phyloP scores from a whole-genome alignment of 2,113 vertebrate species.

The Peromyscus polionotus region DNA sequence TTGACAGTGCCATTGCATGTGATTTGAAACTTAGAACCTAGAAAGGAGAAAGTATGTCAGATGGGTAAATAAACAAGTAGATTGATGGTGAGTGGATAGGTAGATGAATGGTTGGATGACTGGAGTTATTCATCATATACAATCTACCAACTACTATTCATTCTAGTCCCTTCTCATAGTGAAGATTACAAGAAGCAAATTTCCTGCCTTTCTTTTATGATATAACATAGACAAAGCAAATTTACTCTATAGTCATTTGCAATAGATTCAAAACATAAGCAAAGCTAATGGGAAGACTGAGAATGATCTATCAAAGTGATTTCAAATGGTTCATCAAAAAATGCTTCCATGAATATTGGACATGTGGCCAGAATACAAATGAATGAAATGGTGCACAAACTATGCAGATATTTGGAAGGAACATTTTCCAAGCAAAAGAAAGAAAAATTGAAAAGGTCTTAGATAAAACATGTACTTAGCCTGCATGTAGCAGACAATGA shows the following conservation, averaged over 20 bases:
- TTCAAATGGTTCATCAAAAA: neutral
- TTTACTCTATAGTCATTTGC: neutral
- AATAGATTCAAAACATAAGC: neutral
- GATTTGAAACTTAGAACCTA: slow-evolving; percentile 61
- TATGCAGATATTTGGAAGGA: neutral
- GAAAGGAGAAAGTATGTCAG: slow-evolving; percentile 5
- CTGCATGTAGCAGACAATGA: neutral
- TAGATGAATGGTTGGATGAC: neutral
- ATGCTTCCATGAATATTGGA: neutral
- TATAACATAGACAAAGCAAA: neutral
- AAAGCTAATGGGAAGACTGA: neutral
- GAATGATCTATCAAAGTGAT: neutral
- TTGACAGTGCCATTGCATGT: slow-evolving; percentile 2
- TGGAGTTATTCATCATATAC: neutral
- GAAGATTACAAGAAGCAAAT: neutral
- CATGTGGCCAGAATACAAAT: neutral
- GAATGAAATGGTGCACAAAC: neutral
- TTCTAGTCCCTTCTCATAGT: neutral
- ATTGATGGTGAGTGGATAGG: neutral
- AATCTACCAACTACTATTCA: neutral
- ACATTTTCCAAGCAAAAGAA: neutral
- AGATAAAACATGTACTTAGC: neutral
- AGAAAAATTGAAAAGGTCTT: neutral
- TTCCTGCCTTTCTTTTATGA: neutral
- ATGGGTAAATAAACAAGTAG: neutral